Base-by-base conservation (phyloP, 2,888 invertebrate species). In the Tyria jacobaeae region DNA sequence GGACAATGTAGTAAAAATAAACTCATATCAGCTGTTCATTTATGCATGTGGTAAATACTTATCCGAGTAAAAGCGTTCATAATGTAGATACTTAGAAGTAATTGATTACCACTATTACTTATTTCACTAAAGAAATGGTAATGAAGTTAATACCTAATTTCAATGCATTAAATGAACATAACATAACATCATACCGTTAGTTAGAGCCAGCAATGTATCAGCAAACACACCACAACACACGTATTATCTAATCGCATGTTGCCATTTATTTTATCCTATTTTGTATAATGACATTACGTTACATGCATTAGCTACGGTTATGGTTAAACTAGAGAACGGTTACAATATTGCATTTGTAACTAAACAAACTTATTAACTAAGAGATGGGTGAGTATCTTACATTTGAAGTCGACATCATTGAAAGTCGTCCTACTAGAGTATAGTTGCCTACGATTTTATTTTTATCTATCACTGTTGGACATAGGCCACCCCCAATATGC, bases 201-300 rank as follows among this genome's bases (percentile, higher is more conserved):
- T 74, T 74, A 71, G 68, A 31, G 31, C 52, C 60, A 57, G 72
- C 64, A 71, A 78, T 74, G 78, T 69, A 78, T 72, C 78, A 77
- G 71, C 78, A 75, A 63, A 66, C 61, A 68, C 66, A 75, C 65
- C 75, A 70, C 60, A 54, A 57, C 62, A 61, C 68, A 67, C 66
- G 57, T 68, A 65, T 71, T 75, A 75, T 62, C 75, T 78, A 74
- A 75, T 71, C 75, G 62, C 69, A 66, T 74, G 66, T 57, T 57
- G 39, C 39, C 53, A 52, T 62, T 62, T 57, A 62, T 77, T 77
- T 68, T 62, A 68, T 60, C 69, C 68, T 71, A 75, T 72, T 71
- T 75, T 68, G 72, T 73, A 63, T 77, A 77, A 71, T 71, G 37
- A 57, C 31, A 44, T 61, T 56, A 50, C 49, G 14, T 41, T 21